These are phyloP conservation scores for Lasiurus cinereus DNA, from an alignment of 2,113 vertebrate species.

Conservation along the genomic window DNA sequence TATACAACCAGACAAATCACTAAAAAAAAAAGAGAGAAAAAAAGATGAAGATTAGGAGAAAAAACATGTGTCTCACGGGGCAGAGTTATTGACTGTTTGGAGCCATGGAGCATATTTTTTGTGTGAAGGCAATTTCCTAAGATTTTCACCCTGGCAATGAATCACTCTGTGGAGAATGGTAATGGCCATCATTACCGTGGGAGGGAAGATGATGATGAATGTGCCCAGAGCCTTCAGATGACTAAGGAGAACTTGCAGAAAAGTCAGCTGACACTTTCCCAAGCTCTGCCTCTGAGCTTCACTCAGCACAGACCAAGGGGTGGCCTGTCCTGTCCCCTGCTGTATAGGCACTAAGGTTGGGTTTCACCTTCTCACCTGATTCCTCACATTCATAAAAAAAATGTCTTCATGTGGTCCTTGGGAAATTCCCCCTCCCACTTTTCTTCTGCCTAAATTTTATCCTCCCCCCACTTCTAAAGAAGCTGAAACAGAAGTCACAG, in stretches of 20 bases:
- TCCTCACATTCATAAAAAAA: background rate
- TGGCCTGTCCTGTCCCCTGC: background rate
- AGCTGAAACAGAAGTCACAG: background rate
- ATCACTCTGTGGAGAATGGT: conserved; percentile 13
- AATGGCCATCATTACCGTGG: background rate
- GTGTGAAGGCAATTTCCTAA: conserved; percentile 62
- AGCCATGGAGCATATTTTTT: conserved; percentile 19
- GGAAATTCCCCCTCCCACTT: background rate
- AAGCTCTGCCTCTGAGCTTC: background rate
- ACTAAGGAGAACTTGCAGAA: background rate
- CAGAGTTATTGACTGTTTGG: conserved; percentile 45
- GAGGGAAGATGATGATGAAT: background rate
- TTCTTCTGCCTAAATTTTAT: background rate
- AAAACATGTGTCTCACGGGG: conserved; percentile 28
- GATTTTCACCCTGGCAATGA: conserved; percentile 36
- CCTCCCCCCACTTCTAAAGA: background rate
- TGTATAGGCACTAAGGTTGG: background rate
- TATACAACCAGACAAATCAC: background rate
- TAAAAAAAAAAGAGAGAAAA: background rate
- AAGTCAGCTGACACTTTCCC: background rate
- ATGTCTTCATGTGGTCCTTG: background rate
- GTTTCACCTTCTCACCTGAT: background rate
- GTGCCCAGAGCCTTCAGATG: background rate
- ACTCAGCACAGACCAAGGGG: background rate
- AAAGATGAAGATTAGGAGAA: background rate